Conservation (phyloP, 1,140 invertebrate genomes). For the Acarapis woodi region DNA sequence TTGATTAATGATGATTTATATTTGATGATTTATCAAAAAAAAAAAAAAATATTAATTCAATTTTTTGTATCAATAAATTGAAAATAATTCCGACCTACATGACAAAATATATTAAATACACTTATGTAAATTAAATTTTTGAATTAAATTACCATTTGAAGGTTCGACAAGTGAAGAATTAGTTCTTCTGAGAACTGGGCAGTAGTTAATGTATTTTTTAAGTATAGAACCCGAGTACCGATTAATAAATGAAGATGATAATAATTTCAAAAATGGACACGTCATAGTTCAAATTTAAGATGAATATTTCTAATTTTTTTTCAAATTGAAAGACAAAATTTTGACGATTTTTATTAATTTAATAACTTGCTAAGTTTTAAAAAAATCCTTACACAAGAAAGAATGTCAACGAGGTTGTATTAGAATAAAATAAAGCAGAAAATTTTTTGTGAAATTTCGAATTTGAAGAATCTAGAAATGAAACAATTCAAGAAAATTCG, state of each 20-base stretch:
- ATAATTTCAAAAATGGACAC: conserved; percentile 9
- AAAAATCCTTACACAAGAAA: too few species aligned
- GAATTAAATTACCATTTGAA: background rate
- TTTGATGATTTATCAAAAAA: background rate
- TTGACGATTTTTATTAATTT: too few species aligned
- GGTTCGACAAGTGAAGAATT: background rate
- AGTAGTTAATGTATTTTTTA: conserved; percentile 1
- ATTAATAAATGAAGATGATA: conserved; percentile 3
- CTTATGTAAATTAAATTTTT: too few species aligned
- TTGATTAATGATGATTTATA: background rate
- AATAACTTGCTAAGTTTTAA: too few species aligned
- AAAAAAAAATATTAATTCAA: background rate
- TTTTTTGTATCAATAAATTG: background rate
- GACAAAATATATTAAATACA: too few species aligned
- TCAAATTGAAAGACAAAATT: too few species aligned
- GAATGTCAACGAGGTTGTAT: too few species aligned
- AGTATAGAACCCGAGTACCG: conserved; percentile 1
- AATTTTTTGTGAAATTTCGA: too few species aligned
- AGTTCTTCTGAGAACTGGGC: background rate
- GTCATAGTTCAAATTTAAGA: background rate
- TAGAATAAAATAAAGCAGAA: too few species aligned
- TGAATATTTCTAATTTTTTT: too few species aligned
- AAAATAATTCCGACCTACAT: background rate
- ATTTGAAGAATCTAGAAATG: too few species aligned
- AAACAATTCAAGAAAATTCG: too few species aligned